Conservation (phyloP, 2,113 vertebrate species). For the Cryptomyrus ogoouensis region DNA sequence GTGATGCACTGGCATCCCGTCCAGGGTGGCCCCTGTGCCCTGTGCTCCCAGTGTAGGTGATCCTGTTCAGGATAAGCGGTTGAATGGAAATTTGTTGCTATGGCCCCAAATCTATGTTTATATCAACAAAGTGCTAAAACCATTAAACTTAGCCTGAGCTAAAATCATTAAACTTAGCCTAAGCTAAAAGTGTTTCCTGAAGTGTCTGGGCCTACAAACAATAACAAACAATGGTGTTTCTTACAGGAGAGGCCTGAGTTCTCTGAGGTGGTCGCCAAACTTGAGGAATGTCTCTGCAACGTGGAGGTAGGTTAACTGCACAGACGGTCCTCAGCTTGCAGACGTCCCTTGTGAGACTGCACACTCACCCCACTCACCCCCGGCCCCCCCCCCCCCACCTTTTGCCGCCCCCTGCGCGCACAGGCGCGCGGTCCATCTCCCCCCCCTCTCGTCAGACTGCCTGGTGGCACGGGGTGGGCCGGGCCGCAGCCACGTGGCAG, state of each 20-base stretch:
- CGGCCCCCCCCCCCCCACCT: background rate
- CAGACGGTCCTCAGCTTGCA: background rate
- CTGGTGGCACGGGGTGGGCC: slow-evolving; percentile 69
- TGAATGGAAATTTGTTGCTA: background rate
- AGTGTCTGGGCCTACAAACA: background rate
- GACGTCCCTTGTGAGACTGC: background rate
- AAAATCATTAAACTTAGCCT: background rate
- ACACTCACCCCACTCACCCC: background rate
- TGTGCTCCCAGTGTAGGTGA: background rate
- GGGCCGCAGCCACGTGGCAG: slow-evolving; percentile 79
- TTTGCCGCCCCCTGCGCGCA: too few relatives aligned
- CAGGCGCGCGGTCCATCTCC: too few relatives aligned
- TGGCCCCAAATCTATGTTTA: background rate
- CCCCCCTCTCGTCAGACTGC: too few relatives aligned
- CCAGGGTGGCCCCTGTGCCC: background rate
- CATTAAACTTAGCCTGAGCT: background rate
- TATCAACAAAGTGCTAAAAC: background rate
- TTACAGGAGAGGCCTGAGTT: slow-evolving; percentile 86
- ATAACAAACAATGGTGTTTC: background rate
- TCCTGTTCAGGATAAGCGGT: background rate
- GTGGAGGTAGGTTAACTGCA: slow-evolving; percentile 69
- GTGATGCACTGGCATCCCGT: background rate
- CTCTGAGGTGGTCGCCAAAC: slow-evolving; percentile 80
- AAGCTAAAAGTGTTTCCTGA: background rate
- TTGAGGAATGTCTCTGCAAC: slow-evolving; percentile 89